Conservation (phyloP, 1,140 invertebrate genomes). For the Ceratina japonica region DNA sequence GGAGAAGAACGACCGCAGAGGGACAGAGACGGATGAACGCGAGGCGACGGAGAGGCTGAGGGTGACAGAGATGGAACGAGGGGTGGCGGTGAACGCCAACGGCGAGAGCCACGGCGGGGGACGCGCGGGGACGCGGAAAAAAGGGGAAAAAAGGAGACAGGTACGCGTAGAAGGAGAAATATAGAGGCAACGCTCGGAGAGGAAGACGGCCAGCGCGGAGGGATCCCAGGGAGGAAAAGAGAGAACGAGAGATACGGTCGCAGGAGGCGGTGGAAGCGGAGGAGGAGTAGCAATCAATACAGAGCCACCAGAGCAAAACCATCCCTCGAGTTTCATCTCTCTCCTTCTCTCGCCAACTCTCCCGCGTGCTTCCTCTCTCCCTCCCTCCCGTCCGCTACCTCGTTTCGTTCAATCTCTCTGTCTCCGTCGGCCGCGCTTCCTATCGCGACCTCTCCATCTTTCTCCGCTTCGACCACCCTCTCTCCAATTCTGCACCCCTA, state of each 20-base stretch:
- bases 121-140: not conserved
- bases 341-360: constrained; percentile 15
- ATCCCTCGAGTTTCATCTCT: constrained; percentile 64
- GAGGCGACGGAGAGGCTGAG: not conserved
- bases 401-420: constrained; percentile 7
- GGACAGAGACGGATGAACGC: not conserved
- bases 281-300: constrained; percentile 74
- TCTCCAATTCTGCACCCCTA: constrained; percentile 25
- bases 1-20: not conserved
- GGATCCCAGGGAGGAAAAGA: constrained; percentile 49
- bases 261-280: constrained; percentile 57
- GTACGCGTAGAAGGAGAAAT: constrained; percentile 50
- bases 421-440: constrained; percentile 19
- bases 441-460: constrained; percentile 27
- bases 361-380: not conserved
- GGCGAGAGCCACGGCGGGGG: not conserved
- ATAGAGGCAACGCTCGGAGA: constrained; percentile 38
- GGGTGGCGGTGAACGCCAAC: not conserved
- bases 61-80: constrained; percentile 8
- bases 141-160: constrained; percentile 39
- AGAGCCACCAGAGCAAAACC: constrained; percentile 74
- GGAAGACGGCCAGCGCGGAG: constrained; percentile 9
- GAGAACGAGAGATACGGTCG: constrained; percentile 59
- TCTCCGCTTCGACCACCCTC: constrained; percentile 9
- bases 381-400: not conserved